Evolutionary conservation across 2,113 vertebrate species (phyloP).

Genomic region (Ceuthmochares aereus): DNA sequence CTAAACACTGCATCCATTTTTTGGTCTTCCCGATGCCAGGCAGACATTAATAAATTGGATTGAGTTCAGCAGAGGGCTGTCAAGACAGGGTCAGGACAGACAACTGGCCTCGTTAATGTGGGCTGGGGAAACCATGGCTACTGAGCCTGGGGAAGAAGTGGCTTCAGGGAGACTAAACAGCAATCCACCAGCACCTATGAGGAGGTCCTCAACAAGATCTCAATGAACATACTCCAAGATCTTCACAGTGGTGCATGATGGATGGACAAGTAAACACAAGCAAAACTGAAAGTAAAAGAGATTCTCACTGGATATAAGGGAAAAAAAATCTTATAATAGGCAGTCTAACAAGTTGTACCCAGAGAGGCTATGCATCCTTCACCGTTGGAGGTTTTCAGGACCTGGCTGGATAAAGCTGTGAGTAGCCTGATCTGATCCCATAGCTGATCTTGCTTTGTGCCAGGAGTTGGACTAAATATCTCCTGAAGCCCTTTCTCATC

Average conservation of each 20-base stretch:
- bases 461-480: background rate
- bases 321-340: background rate
- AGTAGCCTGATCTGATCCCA: background rate
- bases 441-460: background rate
- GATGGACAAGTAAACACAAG: background rate
- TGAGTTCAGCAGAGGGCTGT: background rate
- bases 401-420: background rate
- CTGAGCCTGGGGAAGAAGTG: background rate
- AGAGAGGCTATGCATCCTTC: background rate
- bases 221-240: background rate
- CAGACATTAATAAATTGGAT: background rate
- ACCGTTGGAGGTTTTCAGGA: background rate
- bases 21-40: background rate
- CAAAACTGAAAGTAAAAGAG: background rate
- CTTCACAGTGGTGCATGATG: background rate
- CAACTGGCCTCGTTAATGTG: background rate
- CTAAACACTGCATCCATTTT: background rate
- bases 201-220: background rate
- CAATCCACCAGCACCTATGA: background rate
- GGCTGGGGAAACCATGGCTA: background rate
- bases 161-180: accelerated
- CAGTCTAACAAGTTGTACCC: background rate
- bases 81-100: background rate
- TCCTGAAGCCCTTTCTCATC: background rate
- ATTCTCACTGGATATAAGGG: background rate